Evolutionary conservation across 1,140 invertebrate species (phyloP).

Genomic region (Cheumatopsyche charites): DNA sequence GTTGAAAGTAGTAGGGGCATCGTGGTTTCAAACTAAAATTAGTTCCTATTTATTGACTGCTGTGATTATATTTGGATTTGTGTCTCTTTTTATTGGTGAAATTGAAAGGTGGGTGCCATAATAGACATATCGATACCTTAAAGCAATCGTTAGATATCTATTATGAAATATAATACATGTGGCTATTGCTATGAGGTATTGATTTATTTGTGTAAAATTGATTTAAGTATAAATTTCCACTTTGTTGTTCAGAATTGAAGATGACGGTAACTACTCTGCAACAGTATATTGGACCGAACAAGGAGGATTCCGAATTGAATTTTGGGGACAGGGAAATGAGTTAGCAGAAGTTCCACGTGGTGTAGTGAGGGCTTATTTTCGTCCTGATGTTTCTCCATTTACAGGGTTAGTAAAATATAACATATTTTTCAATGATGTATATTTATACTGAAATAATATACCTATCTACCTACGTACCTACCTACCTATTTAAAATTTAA

Average conservation of each 20-base stretch:
- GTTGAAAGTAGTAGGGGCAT: slow-evolving; percentile 79
- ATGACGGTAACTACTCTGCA: slow-evolving; percentile 75
- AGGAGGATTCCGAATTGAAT: slow-evolving; percentile 71
- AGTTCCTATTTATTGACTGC: slow-evolving; percentile 72
- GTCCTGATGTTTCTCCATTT: slow-evolving; percentile 63
- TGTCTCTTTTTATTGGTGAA: slow-evolving; percentile 70
- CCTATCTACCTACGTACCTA: no score
- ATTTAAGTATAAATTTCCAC: neutral
- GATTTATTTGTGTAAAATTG: no score
- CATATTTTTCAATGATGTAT: neutral
- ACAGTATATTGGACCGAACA: slow-evolving; percentile 72
- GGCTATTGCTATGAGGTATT: no score
- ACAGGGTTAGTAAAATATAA: slow-evolving; percentile 69
- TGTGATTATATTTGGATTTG: slow-evolving; percentile 69
- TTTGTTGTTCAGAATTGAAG: slow-evolving; percentile 62
- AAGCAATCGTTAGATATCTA: no score
- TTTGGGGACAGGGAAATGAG: slow-evolving; percentile 78
- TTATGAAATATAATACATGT: no score
- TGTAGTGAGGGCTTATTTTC: slow-evolving; percentile 73
- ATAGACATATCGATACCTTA: no score
- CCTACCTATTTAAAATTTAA: no score
- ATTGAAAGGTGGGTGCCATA: slow-evolving; percentile 60
- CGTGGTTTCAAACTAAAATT: slow-evolving; percentile 76
- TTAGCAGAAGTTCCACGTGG: slow-evolving; percentile 66
- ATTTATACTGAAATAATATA: no score